A percentile compares a stretch with the other conserved stretches of the same genome.
Conservation (phyloP, 2,113 vertebrate genomes). For the Anas platyrhynchos region DNA sequence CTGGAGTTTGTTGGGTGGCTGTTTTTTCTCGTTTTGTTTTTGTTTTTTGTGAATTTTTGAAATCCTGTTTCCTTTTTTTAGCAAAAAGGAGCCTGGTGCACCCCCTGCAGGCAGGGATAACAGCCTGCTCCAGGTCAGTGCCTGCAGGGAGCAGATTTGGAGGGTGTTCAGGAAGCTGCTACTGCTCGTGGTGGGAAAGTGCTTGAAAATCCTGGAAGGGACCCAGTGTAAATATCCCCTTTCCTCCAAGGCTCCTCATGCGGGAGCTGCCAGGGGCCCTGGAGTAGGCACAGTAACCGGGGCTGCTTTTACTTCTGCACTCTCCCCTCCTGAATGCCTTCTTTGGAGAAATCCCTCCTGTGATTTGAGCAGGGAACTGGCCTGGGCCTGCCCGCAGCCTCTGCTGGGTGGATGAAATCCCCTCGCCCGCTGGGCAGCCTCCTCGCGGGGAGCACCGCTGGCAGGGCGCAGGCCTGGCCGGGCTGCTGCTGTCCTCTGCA, state of each 20-base stretch:
- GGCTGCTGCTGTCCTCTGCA: neutral
- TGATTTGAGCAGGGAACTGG: neutral
- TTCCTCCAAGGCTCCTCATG: neutral
- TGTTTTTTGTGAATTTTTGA: neutral
- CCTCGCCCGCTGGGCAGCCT: neutral
- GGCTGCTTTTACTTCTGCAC: neutral
- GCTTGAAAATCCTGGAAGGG: constrained; percentile 40
- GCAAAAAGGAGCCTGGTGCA: constrained; percentile 7
- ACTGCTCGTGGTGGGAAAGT: neutral
- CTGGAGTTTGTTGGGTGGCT: neutral
- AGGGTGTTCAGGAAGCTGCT: constrained; percentile 12
- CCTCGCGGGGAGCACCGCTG: neutral
- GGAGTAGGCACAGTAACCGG: neutral
- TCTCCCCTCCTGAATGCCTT: neutral
- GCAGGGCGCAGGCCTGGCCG: neutral
- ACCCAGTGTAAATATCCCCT: constrained; percentile 52
- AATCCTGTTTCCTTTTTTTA: neutral
- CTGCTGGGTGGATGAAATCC: neutral
- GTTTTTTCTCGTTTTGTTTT: neutral
- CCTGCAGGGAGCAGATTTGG: constrained; percentile 10
- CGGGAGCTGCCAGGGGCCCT: neutral
- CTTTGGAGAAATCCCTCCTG: neutral
- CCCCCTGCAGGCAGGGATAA: constrained; percentile 57
- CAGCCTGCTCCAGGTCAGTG: constrained; percentile 21
- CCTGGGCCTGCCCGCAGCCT: neutral